These are phyloP conservation scores for Anhinga rufa DNA, from an alignment of 2,113 vertebrate genomes.

Conservation along the genomic window DNA sequence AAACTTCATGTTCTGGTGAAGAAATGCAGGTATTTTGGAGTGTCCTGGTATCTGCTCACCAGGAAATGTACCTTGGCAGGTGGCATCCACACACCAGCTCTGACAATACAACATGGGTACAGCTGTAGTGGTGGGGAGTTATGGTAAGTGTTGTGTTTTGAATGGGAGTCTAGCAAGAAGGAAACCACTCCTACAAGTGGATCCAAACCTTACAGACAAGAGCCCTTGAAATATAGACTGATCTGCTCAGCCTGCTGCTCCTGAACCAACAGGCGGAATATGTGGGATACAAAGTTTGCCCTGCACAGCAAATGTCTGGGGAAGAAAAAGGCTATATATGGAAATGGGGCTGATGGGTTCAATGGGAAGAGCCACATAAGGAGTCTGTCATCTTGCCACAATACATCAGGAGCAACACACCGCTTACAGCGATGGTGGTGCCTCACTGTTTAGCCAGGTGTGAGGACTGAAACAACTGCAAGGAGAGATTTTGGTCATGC, in stretches of 20 bases:
- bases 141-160: background rate
- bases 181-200: background rate
- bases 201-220: background rate
- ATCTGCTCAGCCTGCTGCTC: background rate
- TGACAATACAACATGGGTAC: fast-evolving
- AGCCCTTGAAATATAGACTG: background rate
- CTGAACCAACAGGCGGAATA: background rate
- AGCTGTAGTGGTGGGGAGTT: background rate
- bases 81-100: background rate
- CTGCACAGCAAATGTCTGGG: background rate
- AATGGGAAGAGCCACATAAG: background rate
- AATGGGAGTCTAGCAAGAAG: background rate
- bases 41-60: background rate
- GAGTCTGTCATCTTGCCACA: background rate
- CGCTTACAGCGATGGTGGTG: fast-evolving
- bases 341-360: background rate
- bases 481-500: background rate
- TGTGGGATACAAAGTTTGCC: background rate
- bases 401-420: background rate
- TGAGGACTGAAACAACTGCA: background rate
- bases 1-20: background rate
- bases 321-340: background rate
- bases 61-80: background rate
- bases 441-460: background rate
- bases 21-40: background rate